Evolutionary conservation across 2,113 vertebrate genomes (phyloP).

Genomic region (Pica pica): DNA sequence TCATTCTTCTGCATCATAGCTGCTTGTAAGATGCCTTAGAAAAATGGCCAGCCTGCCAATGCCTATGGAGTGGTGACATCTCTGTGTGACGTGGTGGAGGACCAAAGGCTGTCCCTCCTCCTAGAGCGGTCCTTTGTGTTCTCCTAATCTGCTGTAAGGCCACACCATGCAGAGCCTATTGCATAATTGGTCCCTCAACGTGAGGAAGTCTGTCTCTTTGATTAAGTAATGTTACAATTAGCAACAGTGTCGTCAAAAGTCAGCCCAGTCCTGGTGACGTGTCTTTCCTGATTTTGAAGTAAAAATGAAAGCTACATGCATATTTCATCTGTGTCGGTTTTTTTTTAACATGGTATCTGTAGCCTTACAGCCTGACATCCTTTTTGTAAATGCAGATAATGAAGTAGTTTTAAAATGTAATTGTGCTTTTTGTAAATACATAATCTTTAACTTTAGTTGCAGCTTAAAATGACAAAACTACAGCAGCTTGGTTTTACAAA

Average conservation of each 20-base stretch:
- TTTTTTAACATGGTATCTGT: background rate
- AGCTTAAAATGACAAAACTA: background rate
- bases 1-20: background rate
- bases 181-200: background rate
- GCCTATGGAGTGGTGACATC: background rate
- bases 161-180: fast-evolving
- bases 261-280: background rate
- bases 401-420: background rate
- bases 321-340: background rate
- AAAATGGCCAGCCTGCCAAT: background rate
- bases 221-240: background rate
- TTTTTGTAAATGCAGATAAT: background rate
- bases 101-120: background rate
- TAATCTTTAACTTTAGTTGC: background rate
- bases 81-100: background rate
- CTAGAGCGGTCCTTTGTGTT: background rate
- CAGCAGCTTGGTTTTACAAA: background rate
- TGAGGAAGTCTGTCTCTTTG: background rate
- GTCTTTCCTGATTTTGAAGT: background rate
- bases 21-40: background rate
- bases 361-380: background rate
- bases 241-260: background rate
- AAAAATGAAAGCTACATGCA: background rate
- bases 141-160: background rate
- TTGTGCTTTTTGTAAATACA: background rate